Conservation (phyloP, 2,888 invertebrate species). For the Ophioninae sp. region DNA sequence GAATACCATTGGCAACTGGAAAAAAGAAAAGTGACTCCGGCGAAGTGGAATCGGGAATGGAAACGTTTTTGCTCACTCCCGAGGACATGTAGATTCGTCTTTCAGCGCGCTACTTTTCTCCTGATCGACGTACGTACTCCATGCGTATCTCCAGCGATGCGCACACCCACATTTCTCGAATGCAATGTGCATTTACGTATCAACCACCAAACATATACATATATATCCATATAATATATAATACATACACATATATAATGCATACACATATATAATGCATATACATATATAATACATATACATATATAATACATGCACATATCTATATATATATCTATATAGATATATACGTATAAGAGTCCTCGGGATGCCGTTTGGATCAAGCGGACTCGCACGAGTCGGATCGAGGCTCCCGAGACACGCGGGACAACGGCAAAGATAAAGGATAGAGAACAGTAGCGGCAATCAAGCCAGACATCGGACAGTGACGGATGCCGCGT, state of each 20-base stretch:
- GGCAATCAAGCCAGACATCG: slow-evolving; percentile 79
- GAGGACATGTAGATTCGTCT: slow-evolving; percentile 60
- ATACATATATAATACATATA: slow-evolving; percentile 11
- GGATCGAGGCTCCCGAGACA: slow-evolving; percentile 29
- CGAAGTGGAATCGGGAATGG: slow-evolving; percentile 26
- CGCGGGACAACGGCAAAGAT: slow-evolving; percentile 70
- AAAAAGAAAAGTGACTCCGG: slow-evolving; percentile 1
- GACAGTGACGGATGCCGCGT: slow-evolving; percentile 80
- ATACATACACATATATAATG: background rate
- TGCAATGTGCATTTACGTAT: no score
- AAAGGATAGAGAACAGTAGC: slow-evolving; percentile 79
- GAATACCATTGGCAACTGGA: slow-evolving; percentile 8
- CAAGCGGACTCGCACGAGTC: slow-evolving; percentile 37
- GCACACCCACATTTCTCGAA: no score
- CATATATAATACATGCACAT: slow-evolving; percentile 2
- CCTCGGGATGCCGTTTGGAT: background rate
- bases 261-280: slow-evolving; percentile 42
- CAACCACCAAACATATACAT: no score
- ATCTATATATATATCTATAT: background rate
- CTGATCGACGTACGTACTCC: slow-evolving; percentile 41
- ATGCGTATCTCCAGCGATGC: no score
- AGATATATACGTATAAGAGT: background rate
- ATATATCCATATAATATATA: no score
- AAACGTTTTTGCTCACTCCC: slow-evolving; percentile 44
- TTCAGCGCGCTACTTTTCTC: slow-evolving; percentile 45